Evolutionary conservation across 1,140 invertebrate species (phyloP), one percentile per base, ranked within the genome.

Genomic region (Oreohelix idahoensis): DNA sequence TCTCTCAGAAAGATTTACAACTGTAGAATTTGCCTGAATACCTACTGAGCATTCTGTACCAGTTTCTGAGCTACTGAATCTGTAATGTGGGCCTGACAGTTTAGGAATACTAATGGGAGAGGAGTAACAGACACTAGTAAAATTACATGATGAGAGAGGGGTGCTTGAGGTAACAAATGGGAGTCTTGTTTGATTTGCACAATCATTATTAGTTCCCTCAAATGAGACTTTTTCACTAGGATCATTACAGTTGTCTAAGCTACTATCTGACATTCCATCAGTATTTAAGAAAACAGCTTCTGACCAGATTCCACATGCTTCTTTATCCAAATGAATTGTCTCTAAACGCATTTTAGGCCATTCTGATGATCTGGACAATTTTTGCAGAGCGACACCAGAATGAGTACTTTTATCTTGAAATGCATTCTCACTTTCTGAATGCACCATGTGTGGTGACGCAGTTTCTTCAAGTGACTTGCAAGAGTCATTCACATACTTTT

Each of bases 261-360:
- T 39, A 5, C 29, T 32, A 66, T 66, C 63, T 32, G 63, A 58
- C 53, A 58, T n/a, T 20, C 26, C 53, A 23, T 2, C 11, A 35
- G 63, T 32, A 32, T 2, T 66, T 32, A 66, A 66, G 39, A 66
- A 79, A 53, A 69, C 23, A 79, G 77, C 53, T 35, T 79, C 77
- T 35, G 77, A 69, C 77, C 53, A 79, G 15, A 66, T 69, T 38
- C 77, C 58, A 0, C 13, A 35, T 38, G 13, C 4, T 69, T 79
- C 58, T 66, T 51, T 13, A 79, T 36, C n/a, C n/a, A 77, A 51
- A 77, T 77, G 42, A 10, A 77, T 45, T 51, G 45, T 77, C 32
- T 77, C 75, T 73, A 73, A 39, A 42, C 32, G 63, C 63, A 66
- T 66, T 66, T 66, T 32, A 66, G 63, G 17, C 17, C 23, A 66